Base-by-base conservation (phyloP, 37 sponge, comb jelly and placozoan genomes). In the Trichoplax adhaerens region DNA sequence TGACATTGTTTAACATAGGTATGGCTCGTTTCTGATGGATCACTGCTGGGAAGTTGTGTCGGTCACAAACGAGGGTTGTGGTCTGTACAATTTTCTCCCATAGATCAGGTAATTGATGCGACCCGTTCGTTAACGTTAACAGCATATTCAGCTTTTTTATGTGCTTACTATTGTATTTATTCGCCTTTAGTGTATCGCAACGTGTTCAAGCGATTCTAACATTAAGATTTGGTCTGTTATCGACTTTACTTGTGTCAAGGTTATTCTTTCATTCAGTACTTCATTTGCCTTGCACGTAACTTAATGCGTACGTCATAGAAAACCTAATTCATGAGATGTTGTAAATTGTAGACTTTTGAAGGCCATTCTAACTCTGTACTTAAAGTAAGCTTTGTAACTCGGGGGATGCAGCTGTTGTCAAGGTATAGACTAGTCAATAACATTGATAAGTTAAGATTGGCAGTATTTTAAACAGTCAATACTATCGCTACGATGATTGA, bases 51-150 rank as follows among this genome's bases (percentile, higher is more conserved):
- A 29, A 72, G 74, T 48, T 57, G 91, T 55, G 57, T 72, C 66
- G 99, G 99, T 3, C 99, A 98, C 76, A 82, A 81, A 61, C 71
- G 90, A 72, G 99, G 90, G 1, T 70, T 98, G 6, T 98, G 99
- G 99, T 81, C 84, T 75, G 99, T 82, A 0, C 57, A 76, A 62
- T 98, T 98, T 81, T 92, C 93, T 54, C 99, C 99, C 3, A 81
- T 91, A 4, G 95, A 94, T 60, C 29, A 29, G 29, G 29, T 29
- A 29, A 29, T 29, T 29, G 29, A 29, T 29, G 29, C 29, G 29
- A 29, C 29, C 29, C 29, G 29, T 29, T 29, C 29, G 29, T 29
- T 29, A 29, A 29, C 29, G 29, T 29, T 29, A 29, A 29, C 29
- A 29, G 29, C 29, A 29, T 29, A 29, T 29, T 29, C 29, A 29